Evolutionary conservation across 2,113 vertebrate genomes (phyloP).

Genomic region (Hemiscyllium ocellatum): DNA sequence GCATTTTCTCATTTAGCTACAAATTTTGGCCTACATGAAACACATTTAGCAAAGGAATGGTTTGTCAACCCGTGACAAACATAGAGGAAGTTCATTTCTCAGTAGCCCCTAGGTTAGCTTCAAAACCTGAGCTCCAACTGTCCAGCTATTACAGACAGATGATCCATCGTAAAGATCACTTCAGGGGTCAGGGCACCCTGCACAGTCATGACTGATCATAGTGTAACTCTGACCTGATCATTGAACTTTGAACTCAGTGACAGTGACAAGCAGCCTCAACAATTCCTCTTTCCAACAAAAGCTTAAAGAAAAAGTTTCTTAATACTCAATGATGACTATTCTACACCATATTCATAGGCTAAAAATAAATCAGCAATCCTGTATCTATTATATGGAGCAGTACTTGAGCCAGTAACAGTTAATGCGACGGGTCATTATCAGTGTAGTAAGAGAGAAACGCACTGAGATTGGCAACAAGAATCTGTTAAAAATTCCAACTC

Average conservation of each 20-base stretch:
- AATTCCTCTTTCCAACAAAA: conserved; percentile 49
- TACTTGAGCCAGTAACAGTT: background rate
- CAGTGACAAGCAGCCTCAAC: conserved; percentile 45
- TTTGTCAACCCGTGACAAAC: conserved; percentile 49
- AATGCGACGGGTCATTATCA: background rate
- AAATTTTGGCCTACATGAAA: conserved; percentile 48
- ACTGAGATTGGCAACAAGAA: background rate
- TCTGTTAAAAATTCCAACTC: background rate
- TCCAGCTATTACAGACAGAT: conserved; percentile 51
- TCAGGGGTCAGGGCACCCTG: conserved; percentile 51
- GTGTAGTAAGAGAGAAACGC: no score
- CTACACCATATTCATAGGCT: background rate
- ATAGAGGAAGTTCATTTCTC: conserved; percentile 43
- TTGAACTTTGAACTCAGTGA: conserved; percentile 48
- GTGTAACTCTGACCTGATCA: conserved; percentile 54
- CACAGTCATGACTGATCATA: conserved; percentile 47
- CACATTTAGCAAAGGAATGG: conserved; percentile 47
- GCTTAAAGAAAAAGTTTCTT: conserved; percentile 52
- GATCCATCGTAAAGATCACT: conserved; percentile 51
- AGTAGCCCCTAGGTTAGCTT: conserved; percentile 46
- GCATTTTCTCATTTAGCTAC: background rate
- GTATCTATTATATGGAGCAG: background rate
- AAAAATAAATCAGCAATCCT: background rate
- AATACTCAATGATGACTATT: conserved; percentile 46
- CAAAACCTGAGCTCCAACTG: conserved; percentile 51